phyloP scores from a whole-genome alignment of 2,888 invertebrate genomes.

The Nomada hirtipes region DNA sequence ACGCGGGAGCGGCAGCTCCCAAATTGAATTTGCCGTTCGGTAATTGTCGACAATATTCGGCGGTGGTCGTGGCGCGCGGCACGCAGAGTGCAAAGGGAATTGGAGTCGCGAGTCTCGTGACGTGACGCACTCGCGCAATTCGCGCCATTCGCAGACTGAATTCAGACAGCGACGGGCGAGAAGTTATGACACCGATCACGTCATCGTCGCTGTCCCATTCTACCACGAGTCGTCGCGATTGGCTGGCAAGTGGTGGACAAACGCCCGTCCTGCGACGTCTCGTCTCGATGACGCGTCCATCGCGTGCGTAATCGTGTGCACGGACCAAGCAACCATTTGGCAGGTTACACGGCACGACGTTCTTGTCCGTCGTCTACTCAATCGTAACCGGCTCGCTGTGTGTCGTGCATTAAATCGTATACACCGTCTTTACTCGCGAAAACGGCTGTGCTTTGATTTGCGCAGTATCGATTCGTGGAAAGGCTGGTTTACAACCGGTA shows the following conservation, averaged over 20 bases:
- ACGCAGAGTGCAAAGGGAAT: constrained; percentile 7
- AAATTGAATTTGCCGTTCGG: constrained; percentile 36
- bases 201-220: constrained; percentile 12
- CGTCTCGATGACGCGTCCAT: constrained; percentile 18
- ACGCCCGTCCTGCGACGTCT: background rate
- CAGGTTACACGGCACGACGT: background rate
- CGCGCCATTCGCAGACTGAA: constrained; percentile 31
- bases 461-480: constrained; percentile 59
- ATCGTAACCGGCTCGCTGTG: background rate
- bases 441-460: constrained; percentile 22
- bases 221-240: constrained; percentile 1
- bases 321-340: constrained; percentile 18
- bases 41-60: constrained; percentile 9
- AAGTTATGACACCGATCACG: constrained; percentile 32
- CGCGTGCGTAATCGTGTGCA: constrained; percentile 18
- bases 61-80: constrained; percentile 2
- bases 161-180: constrained; percentile 29
- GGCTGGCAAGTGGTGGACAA: constrained; percentile 27
- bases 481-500: constrained; percentile 40
- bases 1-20: background rate
- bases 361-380: background rate
- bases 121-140: background rate
- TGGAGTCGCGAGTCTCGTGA: constrained; percentile 26
- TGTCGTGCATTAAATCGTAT: background rate
- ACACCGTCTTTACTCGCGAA: background rate